Base-by-base conservation (phyloP, 1,140 invertebrate genomes). In the Bombus consobrinus region DNA sequence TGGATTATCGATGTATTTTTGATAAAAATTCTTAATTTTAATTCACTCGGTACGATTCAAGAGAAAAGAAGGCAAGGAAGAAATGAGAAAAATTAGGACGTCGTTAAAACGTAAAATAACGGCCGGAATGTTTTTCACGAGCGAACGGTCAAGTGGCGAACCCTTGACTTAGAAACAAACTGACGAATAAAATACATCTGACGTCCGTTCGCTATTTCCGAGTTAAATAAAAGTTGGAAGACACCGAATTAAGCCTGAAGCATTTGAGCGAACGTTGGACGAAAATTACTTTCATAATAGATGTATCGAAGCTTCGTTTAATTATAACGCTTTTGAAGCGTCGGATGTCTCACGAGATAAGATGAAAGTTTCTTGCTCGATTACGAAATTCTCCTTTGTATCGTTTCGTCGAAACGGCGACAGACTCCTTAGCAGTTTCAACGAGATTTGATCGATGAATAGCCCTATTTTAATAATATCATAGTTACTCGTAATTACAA, bases 191-290 rank as follows among this genome's bases (percentile, higher is more conserved):
- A 53, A 62, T 62, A n/a, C 28, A 53, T 34, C 25, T 43, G 18
- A 43, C 25, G 72, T 32, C 34, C 59, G 62, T 53, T 83, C 53
- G 66, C 22, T 83, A 32, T 73, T 83, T 68, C 59, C 41, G 28
- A 18, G 18, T 76, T 76, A 41, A 47, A 76, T 76, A 83, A 83
- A 83, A 83, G 43, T 68, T 82, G 25, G 41, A 83, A 62, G 10
- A 53, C 62, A 62, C 39, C 32, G 15, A 76, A 34, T 76, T 32
- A 13, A 75, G 25, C 34, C 28, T 15, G 1, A 4, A 34, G n/a
- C 34, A 18, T 82, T 66, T 39, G 25, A 74, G 71, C 8, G 28
- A n/a, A 15, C 25, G 39, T 64, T 37, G 25, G 32, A 47, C 39
- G 81, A 32, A 82, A 75, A 74, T 68, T 68, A 53, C 59, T 66